phyloP scores from a whole-genome alignment of 2,797 vertebrate species.

The Moxostoma hubbsi region DNA sequence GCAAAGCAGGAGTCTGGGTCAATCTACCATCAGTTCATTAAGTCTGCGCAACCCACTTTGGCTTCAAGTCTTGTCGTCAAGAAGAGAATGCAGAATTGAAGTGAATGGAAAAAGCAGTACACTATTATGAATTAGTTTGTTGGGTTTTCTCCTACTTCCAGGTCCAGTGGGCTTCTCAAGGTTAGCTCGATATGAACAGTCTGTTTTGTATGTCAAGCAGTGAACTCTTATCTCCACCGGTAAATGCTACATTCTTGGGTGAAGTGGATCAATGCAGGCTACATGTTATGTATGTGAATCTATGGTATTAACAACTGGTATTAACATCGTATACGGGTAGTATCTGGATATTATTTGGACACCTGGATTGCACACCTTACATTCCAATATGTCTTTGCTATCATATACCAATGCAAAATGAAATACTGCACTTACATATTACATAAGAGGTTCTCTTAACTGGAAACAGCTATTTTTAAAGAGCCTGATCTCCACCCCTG shows the following conservation, averaged over 20 bases:
- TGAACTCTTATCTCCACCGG: not conserved
- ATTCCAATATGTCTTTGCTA: too few species aligned
- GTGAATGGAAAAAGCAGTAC: not conserved
- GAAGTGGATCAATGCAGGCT: not conserved
- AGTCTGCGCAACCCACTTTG: not conserved
- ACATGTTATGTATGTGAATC: not conserved
- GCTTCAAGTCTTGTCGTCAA: not conserved
- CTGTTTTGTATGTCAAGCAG: not conserved
- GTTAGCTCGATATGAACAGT: not conserved
- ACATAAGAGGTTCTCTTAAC: too few species aligned
- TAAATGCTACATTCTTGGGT: not conserved
- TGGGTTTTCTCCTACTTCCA: not conserved
- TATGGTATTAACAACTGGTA: too few species aligned
- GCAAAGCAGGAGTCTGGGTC: not conserved
- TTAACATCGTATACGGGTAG: too few species aligned
- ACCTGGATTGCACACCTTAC: too few species aligned
- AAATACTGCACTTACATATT: too few species aligned
- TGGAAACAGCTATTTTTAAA: too few species aligned
- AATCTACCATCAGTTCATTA: slow-evolving; percentile 2
- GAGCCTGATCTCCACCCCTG: too few species aligned
- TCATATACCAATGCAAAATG: too few species aligned
- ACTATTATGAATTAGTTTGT: not conserved
- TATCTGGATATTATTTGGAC: not conserved
- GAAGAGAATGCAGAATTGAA: slow-evolving; percentile 2
- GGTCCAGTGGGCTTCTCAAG: not conserved